Base-by-base conservation (phyloP, 2,113 vertebrate species). In the Prolemur simus region DNA sequence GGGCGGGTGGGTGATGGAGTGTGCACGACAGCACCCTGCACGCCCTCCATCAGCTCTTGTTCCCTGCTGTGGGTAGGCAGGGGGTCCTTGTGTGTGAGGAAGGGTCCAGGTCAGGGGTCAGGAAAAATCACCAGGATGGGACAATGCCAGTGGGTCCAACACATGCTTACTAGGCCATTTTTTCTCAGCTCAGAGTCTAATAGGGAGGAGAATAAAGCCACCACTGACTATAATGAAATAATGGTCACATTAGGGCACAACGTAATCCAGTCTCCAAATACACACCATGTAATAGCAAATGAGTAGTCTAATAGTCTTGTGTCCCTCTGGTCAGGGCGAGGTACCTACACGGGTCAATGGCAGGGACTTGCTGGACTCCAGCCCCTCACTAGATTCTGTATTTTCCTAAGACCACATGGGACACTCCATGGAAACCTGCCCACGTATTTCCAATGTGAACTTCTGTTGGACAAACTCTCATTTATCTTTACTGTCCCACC, bases 91-190 rank as follows among this genome's bases (percentile, higher is more conserved):
- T 34, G 27, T 6, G 11, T 9, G 29, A 32, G 64, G n/a, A 47
- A 45, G n/a, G 8, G 11, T 78, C 90, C 27, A 20, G 4, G 10
- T 73, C 87, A 29, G 87, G 86, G 20, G 49, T 18, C 29, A 29
- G 34, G 64, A 3, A 39, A 86, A 52, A 17, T 47, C 25, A 32
- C 37, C 20, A 37, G 54, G 8, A 49, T 6, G 56, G 39, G 82
- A 34, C 18, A 23, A 42, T 25, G 42, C n/a, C 7, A 37, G 3
- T 18, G 2, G 8, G 32, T 17, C 18, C 14, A 14, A 15, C 10
- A 29, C 0, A 2, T 2, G 15, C 47, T 64, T 14, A 18, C 12
- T 4, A 45, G 34, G 10, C 27, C 21, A 4, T 11, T 15, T 60
- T 52, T 20, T 58, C 14, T 52, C 15, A 81, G 73, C 63, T 90